Base-by-base conservation (phyloP, 2,113 vertebrate genomes). In the Tichodroma muraria region DNA sequence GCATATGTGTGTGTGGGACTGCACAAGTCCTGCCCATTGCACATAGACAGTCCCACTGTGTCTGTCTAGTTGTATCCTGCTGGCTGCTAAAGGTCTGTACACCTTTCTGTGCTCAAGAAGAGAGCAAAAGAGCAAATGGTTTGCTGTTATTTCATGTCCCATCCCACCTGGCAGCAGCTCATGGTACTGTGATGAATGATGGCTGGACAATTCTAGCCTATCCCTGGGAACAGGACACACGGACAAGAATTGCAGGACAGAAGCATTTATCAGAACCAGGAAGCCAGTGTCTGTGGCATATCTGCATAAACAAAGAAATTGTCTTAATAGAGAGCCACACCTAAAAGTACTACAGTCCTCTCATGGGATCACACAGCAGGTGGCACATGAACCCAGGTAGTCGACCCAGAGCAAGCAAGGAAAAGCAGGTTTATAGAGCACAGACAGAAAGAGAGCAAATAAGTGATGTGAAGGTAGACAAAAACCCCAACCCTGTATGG, bases 221-320 rank as follows among this genome's bases (percentile, higher is more conserved):
- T 30, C 75, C 35, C 80, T 40, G n/a, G 63, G 44, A 78, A 28
- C 35, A 47, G 1, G 5, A 50, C 42, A 44, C 35, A 42, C 90
- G 66, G 47, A 75, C 5, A 18, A 5, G 37, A 35, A 45, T 15
- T 81, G 69, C 60, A 84, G 73, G 49, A 71, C 69, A 89, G 69
- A 66, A 90, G 69, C 6, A 4, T 84, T 90, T 89, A 65, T 78
- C 4, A 10, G 52, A 76, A 90, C 65, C 77, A 76, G 92, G 92
- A 90, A 95, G 61, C 20, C 90, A 79, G n/a, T 81, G 49, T 65
- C 56, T 35, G 31, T 24, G 31, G 53, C 59, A 42, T 92, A 95
- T 84, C 92, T 92, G 80, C 86, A 90, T 76, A 92, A 94, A 88
- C 66, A 93, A 89, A 93, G 86, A 86, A 78, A 93, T 60, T 81